Evolutionary conservation across 2,797 vertebrate genomes (phyloP).

Genomic region (Perdix hodgsoniae): DNA sequence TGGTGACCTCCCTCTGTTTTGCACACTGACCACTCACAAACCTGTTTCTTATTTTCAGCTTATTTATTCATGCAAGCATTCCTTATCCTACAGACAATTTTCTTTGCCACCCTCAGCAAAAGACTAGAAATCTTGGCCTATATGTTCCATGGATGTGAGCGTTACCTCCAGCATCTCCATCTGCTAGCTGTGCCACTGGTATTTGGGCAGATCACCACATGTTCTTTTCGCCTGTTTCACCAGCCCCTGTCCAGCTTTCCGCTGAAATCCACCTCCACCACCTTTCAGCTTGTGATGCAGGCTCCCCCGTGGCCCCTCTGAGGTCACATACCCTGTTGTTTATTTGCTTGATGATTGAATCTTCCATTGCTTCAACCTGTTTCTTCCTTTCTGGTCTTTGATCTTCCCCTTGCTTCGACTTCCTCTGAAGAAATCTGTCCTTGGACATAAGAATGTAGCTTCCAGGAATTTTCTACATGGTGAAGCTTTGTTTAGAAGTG

Average conservation of each 20-base stretch:
- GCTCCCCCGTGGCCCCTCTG: not conserved
- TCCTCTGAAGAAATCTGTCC: constrained; percentile 58
- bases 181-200: not conserved
- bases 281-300: constrained; percentile 6
- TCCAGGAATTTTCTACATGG: constrained; percentile 65
- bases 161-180: not conserved
- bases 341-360: constrained; percentile 52
- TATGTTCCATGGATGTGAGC: not conserved
- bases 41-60: not conserved
- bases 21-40: not conserved
- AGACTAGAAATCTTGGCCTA: not conserved
- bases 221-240: constrained; percentile 5
- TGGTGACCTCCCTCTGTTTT: not conserved
- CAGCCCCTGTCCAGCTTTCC: constrained; percentile 29
- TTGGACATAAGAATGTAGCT: constrained; percentile 40
- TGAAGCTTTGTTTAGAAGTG: constrained; percentile 42
- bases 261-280: constrained; percentile 1
- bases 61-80: not conserved
- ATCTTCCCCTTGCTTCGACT: constrained; percentile 40
- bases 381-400: constrained; percentile 61
- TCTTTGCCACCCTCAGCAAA: not conserved
- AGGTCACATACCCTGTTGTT: constrained; percentile 38
- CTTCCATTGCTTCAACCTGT: constrained; percentile 46
- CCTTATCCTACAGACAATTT: not conserved
- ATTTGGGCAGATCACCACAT: not conserved